Percentiles rank a stretch among this genome's conserved stretches.
phyloP scores from a whole-genome alignment of 2,797 vertebrate genomes.

The Chaenodraco wilsoni region DNA sequence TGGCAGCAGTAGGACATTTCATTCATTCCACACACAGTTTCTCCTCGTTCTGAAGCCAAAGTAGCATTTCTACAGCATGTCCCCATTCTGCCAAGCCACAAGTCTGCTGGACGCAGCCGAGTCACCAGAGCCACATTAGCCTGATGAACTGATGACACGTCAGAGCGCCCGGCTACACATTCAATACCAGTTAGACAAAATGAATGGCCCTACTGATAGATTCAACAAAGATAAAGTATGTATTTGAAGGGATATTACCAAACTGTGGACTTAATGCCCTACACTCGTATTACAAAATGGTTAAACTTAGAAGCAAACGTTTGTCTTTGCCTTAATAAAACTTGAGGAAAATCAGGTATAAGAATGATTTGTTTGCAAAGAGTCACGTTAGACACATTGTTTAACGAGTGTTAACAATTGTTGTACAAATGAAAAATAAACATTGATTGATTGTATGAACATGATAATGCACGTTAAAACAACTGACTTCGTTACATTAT shows the following conservation, averaged over 20 bases:
- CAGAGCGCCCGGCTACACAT: slow-evolving; percentile 36
- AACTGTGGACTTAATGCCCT: background rate
- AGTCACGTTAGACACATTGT: too few species aligned
- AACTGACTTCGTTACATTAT: too few species aligned
- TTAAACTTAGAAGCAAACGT: too few species aligned
- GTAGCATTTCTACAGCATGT: slow-evolving; percentile 68
- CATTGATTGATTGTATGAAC: too few species aligned
- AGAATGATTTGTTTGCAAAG: too few species aligned
- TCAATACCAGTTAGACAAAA: slow-evolving; percentile 24
- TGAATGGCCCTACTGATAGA: background rate
- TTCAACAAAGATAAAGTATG: slow-evolving; percentile 16
- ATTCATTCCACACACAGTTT: slow-evolving; percentile 71
- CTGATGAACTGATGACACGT: slow-evolving; percentile 57
- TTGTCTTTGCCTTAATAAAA: too few species aligned
- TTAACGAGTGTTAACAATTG: too few species aligned
- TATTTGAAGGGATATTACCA: background rate
- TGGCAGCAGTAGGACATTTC: slow-evolving; percentile 58
- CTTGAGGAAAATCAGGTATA: too few species aligned
- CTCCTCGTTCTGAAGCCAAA: slow-evolving; percentile 69
- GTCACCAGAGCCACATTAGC: slow-evolving; percentile 54
- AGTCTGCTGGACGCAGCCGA: slow-evolving; percentile 56
- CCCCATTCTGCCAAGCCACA: slow-evolving; percentile 66
- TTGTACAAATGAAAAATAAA: too few species aligned
- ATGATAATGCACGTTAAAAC: too few species aligned
- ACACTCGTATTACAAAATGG: too few species aligned